A percentile compares a stretch with the other conserved stretches of the same genome.
Evolutionary conservation across 2,797 vertebrate species (phyloP).

Genomic region (Tapera naevia): DNA sequence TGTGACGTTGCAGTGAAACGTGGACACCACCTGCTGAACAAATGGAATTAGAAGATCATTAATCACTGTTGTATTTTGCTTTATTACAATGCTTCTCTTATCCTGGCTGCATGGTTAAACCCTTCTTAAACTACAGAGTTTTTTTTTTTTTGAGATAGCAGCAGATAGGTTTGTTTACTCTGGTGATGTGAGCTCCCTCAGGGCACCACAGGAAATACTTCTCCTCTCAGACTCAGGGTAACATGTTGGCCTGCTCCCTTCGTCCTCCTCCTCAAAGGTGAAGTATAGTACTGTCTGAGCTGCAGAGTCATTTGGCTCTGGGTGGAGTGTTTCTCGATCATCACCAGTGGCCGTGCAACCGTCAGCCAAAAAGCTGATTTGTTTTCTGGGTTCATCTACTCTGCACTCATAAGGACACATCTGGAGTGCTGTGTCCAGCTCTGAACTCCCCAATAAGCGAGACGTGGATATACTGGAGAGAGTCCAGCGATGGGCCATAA

Average conservation of each 20-base stretch:
- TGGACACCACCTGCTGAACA: constrained; percentile 35
- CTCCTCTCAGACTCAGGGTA: neutral
- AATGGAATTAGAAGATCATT: neutral
- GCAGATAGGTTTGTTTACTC: neutral
- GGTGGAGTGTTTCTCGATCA: neutral
- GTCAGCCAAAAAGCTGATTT: neutral
- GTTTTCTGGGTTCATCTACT: neutral
- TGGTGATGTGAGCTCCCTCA: neutral
- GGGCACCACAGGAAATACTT: neutral
- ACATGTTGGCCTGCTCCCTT: neutral
- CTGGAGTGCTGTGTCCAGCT: neutral
- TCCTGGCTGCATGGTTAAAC: neutral
- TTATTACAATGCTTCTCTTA: neutral
- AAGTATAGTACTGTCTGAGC: neutral
- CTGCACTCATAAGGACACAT: neutral
- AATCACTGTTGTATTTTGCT: neutral
- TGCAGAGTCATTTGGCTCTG: neutral
- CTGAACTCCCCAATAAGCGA: neutral
- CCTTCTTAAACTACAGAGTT: neutral
- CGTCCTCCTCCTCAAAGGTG: neutral
- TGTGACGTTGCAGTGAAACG: neutral
- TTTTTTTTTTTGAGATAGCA: neutral
- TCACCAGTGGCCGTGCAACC: neutral
- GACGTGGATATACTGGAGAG: neutral
- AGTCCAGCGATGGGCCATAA: neutral